Evolutionary conservation across 2,797 vertebrate species (phyloP).

Genomic region (Coilia nasus): DNA sequence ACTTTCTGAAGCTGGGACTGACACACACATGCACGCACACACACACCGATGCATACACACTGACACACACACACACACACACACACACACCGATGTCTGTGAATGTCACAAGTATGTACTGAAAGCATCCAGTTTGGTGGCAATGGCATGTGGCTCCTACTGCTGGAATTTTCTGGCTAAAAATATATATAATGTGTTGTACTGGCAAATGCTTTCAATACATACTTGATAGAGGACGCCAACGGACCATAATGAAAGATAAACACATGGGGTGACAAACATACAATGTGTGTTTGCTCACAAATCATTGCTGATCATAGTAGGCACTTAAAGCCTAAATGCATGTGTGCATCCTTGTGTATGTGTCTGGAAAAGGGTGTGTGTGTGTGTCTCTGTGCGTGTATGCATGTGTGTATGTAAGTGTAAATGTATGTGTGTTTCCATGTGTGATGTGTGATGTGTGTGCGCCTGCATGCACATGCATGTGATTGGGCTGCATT

Average conservation of each 20-base stretch:
- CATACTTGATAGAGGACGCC: neutral
- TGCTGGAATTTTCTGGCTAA: neutral
- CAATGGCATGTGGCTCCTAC: neutral
- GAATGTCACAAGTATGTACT: neutral
- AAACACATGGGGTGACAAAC: neutral
- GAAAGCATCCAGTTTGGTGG: neutral
- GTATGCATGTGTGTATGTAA: conserved; percentile 16
- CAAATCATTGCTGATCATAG: too few species aligned
- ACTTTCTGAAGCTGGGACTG: too few species aligned
- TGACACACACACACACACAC: neutral
- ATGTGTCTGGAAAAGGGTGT: neutral
- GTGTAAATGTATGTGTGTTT: neutral
- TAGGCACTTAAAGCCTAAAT: neutral
- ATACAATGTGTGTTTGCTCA: neutral
- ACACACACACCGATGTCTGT: conserved; percentile 4
- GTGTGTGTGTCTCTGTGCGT: neutral
- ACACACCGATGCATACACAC: neutral
- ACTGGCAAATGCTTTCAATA: conserved; percentile 2
- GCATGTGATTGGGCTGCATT: conserved; percentile 18
- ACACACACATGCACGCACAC: neutral
- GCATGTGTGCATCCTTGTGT: neutral
- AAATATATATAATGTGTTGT: neutral
- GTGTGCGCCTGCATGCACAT: neutral
- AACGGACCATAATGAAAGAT: neutral
- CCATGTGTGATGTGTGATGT: neutral